Conservation (phyloP, 2,797 vertebrate species). For the Lithobates sylvaticus region DNA sequence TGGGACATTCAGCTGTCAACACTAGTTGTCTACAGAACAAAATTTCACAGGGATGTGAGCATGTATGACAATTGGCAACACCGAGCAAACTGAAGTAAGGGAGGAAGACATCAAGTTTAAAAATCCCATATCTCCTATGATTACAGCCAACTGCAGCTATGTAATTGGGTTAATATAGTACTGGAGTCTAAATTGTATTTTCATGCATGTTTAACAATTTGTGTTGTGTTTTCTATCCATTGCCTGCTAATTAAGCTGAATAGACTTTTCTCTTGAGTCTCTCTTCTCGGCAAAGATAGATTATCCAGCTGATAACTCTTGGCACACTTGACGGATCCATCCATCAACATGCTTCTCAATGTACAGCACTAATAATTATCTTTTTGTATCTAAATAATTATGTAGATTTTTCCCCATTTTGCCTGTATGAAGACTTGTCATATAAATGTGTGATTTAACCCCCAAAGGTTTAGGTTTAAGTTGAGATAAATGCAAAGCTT, state of each 20-base stretch:
- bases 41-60: too few species aligned
- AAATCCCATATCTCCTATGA: too few species aligned
- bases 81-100: too few species aligned
- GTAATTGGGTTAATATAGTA: constrained; percentile 32
- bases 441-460: too few species aligned
- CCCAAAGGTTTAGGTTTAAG: too few species aligned
- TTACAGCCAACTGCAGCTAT: neutral
- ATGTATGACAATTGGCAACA: too few species aligned
- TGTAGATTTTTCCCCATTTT: constrained; percentile 37
- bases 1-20: too few species aligned
- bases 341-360: constrained; percentile 56
- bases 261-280: constrained; percentile 55
- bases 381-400: constrained; percentile 54
- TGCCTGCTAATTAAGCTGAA: constrained; percentile 55
- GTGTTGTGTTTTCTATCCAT: constrained; percentile 37
- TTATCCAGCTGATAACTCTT: constrained; percentile 56
- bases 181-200: constrained; percentile 15
- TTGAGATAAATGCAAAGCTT: too few species aligned
- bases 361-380: constrained; percentile 57
- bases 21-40: too few species aligned
- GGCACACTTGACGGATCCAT: constrained; percentile 60
- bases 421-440: neutral
- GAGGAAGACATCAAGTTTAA: too few species aligned
- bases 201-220: constrained; percentile 32
- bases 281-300: constrained; percentile 48